Evolutionary conservation across 2,888 invertebrate species (phyloP), one percentile per base, ranked within the genome.

Genomic region (Rhingia rostrata): DNA sequence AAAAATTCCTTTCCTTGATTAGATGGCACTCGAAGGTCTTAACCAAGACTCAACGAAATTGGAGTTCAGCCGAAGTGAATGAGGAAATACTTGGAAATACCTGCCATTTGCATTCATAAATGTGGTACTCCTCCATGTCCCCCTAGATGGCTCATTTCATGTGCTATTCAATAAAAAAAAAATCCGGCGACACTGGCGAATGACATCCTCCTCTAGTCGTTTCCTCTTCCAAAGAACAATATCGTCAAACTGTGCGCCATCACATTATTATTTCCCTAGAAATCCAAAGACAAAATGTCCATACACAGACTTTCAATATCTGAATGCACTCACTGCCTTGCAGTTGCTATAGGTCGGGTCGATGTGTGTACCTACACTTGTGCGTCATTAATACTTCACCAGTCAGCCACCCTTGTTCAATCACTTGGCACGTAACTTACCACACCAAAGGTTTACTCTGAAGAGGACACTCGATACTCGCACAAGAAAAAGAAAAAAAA

Each of bases 341-440:
- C 22, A 22, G 22, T 22, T 2, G 22, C 22, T 22, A 22, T 22
- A 56, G 47, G 22, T 60, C 47, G 4, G 47, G 22, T 60, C 47
- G 4, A 41, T 22, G 22, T 22, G 22, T 22, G 22, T 7, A 51
- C 33, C 30, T 49, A 32, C 49, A 32, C 49, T 63, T 14, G 66
- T 67, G 69, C 58, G 75, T 75, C 69, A 81, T 81, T 75, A 75
- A 75, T 75, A 75, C 81, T 64, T 69, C 47, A 75, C 32, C 74
- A 69, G 75, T 22, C 51, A 75, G 49, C 66, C 49, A 72, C 72
- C 73, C 75, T 58, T 70, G 51, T 54, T 43, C 70, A 69, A 72
- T 70, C 70, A 69, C 64, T 74, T 80, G 81, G 74, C 66, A 58
- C 58, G 51, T 54, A 56, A 56, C 45, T 75, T 77, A 70, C 63